These are phyloP conservation scores for Sycophila sp. DNA, from an alignment of 1,140 invertebrate species.

Conservation along the genomic window DNA sequence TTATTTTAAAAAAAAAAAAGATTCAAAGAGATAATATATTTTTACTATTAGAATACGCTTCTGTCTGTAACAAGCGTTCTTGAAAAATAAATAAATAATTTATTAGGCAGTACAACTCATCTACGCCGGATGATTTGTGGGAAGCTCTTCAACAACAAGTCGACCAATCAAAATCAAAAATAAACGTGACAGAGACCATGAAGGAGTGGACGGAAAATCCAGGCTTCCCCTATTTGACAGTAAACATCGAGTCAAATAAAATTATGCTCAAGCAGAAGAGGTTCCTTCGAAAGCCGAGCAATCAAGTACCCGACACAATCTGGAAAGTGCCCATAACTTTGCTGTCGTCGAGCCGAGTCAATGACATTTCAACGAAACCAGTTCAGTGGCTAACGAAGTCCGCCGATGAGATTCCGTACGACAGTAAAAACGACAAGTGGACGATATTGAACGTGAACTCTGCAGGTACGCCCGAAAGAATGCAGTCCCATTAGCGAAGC, in stretches of 20 bases:
- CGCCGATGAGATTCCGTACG: constrained; percentile 42
- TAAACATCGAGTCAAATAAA: constrained; percentile 63
- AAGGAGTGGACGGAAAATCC: constrained; percentile 79
- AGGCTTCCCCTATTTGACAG: constrained; percentile 77
- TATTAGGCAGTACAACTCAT: constrained; percentile 63
- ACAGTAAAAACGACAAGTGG: constrained; percentile 67
- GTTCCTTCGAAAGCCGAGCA: constrained; percentile 61
- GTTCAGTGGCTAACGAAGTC: constrained; percentile 60
- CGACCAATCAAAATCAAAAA: constrained; percentile 44
- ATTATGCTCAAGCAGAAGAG: constrained; percentile 64
- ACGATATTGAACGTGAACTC: constrained; percentile 76
- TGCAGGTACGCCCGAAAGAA: constrained; percentile 64
- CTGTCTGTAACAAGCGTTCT: background rate
- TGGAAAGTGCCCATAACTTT: constrained; percentile 75
- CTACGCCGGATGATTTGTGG: constrained; percentile 73
- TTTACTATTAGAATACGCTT: background rate
- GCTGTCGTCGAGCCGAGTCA: constrained; percentile 59
- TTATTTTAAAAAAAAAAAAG: too few species aligned
- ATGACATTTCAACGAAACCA: constrained; percentile 67
- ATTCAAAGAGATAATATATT: too few species aligned
- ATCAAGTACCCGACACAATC: constrained; percentile 28
- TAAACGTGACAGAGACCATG: constrained; percentile 61
- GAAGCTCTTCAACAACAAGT: constrained; percentile 67
- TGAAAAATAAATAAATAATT: background rate
- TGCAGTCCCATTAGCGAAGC: background rate